Conservation (phyloP, 2,888 invertebrate species). For the Drosophila anomalata region DNA sequence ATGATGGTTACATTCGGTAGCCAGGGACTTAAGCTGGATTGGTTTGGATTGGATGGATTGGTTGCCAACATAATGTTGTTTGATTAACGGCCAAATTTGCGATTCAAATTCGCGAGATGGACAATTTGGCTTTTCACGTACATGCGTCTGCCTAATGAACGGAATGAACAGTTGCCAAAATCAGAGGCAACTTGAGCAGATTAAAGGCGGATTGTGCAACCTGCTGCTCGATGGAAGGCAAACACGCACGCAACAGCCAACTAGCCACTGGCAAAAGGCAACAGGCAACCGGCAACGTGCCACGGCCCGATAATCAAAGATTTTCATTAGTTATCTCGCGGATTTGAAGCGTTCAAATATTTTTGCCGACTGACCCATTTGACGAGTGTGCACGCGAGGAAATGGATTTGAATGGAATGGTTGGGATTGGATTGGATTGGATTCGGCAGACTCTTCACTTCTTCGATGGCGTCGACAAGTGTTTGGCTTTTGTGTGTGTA, state of each 20-base stretch:
- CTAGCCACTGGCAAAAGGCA: slow-evolving; percentile 61
- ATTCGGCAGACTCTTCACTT: slow-evolving; percentile 51
- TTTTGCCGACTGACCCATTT: slow-evolving; percentile 70
- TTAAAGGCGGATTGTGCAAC: slow-evolving; percentile 66
- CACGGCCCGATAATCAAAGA: slow-evolving; percentile 64
- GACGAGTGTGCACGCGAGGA: slow-evolving; percentile 73
- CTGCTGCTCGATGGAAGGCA: slow-evolving; percentile 25
- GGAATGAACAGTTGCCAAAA: slow-evolving; percentile 39
- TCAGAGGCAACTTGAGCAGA: slow-evolving; percentile 48
- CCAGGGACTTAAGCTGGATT: slow-evolving; percentile 1
- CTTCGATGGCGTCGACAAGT: slow-evolving; percentile 66
- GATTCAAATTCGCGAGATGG: slow-evolving; percentile 37
- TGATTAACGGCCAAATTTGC: slow-evolving; percentile 44
- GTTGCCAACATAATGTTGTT: slow-evolving; percentile 40
- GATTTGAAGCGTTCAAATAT: slow-evolving; percentile 51
- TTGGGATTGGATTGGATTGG: slow-evolving; percentile 17
- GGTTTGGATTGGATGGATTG: slow-evolving; percentile 10
- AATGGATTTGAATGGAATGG: slow-evolving; percentile 14
- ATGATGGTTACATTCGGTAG: slow-evolving; percentile 26
- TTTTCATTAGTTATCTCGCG: slow-evolving; percentile 56
- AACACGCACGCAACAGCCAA: slow-evolving; percentile 54
- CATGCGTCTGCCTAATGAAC: slow-evolving; percentile 32
- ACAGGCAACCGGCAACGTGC: slow-evolving; percentile 68
- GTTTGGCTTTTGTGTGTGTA: slow-evolving; percentile 56
- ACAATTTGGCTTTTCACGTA: slow-evolving; percentile 41